phyloP scores from a whole-genome alignment of 2,113 vertebrate species.

The Albula goreensis region DNA sequence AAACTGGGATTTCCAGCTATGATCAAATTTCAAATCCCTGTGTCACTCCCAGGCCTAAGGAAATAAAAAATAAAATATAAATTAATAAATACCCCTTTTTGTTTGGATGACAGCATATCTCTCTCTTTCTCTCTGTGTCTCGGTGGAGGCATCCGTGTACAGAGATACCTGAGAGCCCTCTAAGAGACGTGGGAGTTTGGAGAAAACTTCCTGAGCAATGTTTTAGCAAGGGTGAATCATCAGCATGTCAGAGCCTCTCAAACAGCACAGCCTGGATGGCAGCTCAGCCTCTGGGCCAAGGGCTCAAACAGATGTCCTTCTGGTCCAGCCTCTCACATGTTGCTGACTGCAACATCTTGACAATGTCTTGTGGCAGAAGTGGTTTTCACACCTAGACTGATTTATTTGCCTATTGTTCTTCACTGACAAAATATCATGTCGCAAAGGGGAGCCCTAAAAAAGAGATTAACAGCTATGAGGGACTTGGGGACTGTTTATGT shows the following conservation, averaged over 20 bases:
- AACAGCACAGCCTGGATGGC: background rate
- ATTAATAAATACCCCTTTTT: background rate
- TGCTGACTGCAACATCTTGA: background rate
- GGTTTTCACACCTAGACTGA: conserved; percentile 2
- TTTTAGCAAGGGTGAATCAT: background rate
- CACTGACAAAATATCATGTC: background rate
- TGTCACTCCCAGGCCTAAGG: background rate
- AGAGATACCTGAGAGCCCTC: background rate
- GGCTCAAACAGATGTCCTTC: background rate
- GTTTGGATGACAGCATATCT: background rate
- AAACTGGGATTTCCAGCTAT: background rate
- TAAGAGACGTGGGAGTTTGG: background rate
- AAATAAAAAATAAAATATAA: background rate
- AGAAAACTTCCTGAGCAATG: background rate
- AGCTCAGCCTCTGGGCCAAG: background rate
- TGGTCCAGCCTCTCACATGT: background rate
- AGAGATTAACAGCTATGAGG: conserved; percentile 32
- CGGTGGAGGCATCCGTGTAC: background rate
- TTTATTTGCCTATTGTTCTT: conserved; percentile 14
- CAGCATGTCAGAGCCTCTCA: background rate
- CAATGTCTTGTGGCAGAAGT: background rate
- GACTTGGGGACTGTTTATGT: conserved; percentile 37
- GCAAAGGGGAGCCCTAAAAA: conserved; percentile 17
- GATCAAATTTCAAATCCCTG: background rate
- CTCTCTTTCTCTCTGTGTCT: background rate